Percentiles rank a stretch among this genome's conserved stretches.
Conservation (phyloP, 2,797 vertebrate species). For the Ctenosaura bakeri region DNA sequence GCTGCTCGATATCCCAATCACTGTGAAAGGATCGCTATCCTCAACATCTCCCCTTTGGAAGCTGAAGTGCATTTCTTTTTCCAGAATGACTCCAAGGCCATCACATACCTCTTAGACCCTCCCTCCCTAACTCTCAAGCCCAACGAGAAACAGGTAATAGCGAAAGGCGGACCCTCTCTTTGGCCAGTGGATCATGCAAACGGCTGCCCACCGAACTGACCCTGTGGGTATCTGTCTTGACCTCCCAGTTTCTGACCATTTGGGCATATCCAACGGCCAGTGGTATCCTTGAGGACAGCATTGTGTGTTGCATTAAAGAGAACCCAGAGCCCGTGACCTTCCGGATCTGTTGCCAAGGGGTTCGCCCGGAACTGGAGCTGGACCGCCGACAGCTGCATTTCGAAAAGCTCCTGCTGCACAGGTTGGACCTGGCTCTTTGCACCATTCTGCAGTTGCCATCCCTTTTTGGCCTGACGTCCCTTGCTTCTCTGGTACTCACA, state of each 20-base stretch:
- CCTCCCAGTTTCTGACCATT: conserved; percentile 83
- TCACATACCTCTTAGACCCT: conserved; percentile 88
- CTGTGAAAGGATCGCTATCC: conserved; percentile 84
- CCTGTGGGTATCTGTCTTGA: not conserved
- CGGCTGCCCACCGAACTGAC: not conserved
- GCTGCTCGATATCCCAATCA: conserved; percentile 85
- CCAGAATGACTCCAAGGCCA: conserved; percentile 84
- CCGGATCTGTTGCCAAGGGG: conserved; percentile 86
- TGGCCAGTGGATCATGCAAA: too few relatives aligned
- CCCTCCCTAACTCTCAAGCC: conserved; percentile 85
- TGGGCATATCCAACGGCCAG: conserved; percentile 89
- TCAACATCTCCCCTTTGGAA: conserved; percentile 84
- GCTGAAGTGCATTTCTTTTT: conserved; percentile 87
- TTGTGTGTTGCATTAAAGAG: conserved; percentile 87
- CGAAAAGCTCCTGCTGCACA: conserved; percentile 85
- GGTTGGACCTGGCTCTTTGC: conserved; percentile 74
- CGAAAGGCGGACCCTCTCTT: not conserved
- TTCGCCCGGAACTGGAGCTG: conserved; percentile 86
- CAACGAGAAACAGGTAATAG: conserved; percentile 85
- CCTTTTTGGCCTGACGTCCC: fast-evolving
- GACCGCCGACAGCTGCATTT: conserved; percentile 87
- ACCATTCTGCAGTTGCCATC: not conserved
- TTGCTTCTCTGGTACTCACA: too few relatives aligned
- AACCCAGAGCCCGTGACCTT: conserved; percentile 86
- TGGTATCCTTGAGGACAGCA: conserved; percentile 84